Evolutionary conservation across 2,113 vertebrate genomes (phyloP), one percentile per base, ranked within the genome.

Genomic region (Tretioscincus oriximinensis): DNA sequence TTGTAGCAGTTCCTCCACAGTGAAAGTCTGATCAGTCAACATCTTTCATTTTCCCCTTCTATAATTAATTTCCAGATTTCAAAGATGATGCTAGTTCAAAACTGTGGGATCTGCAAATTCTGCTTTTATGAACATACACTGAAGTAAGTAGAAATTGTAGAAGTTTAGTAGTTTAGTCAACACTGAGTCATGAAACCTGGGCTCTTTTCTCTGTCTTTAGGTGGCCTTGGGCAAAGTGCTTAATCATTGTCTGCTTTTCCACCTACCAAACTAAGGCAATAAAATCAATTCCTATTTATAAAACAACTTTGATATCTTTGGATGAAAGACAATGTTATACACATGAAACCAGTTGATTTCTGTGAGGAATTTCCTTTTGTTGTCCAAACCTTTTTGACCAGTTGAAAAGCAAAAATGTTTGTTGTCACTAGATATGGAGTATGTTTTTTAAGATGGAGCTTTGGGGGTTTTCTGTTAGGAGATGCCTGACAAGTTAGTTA

Each of bases 381-480:
- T 80, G 54, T 0, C 0, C 35, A 83, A 85, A 73, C 54, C 60
- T 90, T 88, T 87, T 82, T 3, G 11, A 68, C 78, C 81, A 84
- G 81, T 60, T 28, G 85, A 1, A 0, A 74, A 85, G 76, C 2
- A 72, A 76, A 84, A 84, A 3, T 80, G 80, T 90, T 64, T 88
- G 81, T 85, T 87, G 82, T 86, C 78, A 81, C 86, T 92, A 88
- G 85, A 85, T 87, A 89, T 14, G 67, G 72, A 77, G 84, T 66
- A 77, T 88, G 83, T 87, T 90, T 90, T 90, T 82, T 84, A 88
- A 85, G 76, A 83, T 45, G 29, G 82, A 81, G 81, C 86, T 90
- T 76, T 88, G 90, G 86, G 35, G 86, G 89, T 90, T 92, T 92
- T 0, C 5, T 90, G 12, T 92, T 90, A 90, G 20, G 83, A 90